These are phyloP conservation scores for Halictus quadricinctus DNA, from an alignment of 2,888 invertebrate species.

Conservation along the genomic window DNA sequence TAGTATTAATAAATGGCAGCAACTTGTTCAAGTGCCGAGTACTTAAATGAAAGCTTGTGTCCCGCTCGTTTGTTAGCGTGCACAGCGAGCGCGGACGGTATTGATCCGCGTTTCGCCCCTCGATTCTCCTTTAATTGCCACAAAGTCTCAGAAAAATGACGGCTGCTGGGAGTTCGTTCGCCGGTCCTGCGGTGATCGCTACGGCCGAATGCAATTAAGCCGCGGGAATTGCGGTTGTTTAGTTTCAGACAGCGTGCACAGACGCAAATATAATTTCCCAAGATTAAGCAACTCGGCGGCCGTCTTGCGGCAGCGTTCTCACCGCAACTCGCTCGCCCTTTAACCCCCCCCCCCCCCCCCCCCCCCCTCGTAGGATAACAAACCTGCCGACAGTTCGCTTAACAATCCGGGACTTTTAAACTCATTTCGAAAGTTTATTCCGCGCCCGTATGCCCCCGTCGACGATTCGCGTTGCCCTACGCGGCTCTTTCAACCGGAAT, in stretches of 20 bases:
- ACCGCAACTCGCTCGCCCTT: not conserved
- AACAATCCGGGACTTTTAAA: slow-evolving; percentile 57
- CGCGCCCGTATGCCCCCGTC: slow-evolving; percentile 26
- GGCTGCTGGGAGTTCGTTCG: not conserved
- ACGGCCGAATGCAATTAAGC: slow-evolving; percentile 32
- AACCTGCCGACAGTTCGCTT: slow-evolving; percentile 40
- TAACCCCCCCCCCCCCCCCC: not conserved
- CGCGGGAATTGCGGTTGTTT: slow-evolving; percentile 26
- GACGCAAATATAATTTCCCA: slow-evolving; percentile 48
- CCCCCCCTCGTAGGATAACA: slow-evolving; percentile 30
- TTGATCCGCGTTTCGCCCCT: not conserved
- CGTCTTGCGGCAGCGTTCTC: slow-evolving; percentile 17
- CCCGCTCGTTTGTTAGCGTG: not conserved
- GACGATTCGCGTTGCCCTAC: slow-evolving; percentile 26
- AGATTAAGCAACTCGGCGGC: slow-evolving; percentile 36
- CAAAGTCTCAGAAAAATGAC: slow-evolving; percentile 7
- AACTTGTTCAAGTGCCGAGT: not conserved
- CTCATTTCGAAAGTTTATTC: slow-evolving; percentile 50
- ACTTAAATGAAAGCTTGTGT: not conserved
- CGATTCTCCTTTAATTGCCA: not conserved
- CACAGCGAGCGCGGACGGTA: not conserved
- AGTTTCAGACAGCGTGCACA: slow-evolving; percentile 27
- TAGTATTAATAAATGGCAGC: not conserved
- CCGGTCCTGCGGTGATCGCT: not conserved
- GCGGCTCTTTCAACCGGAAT: slow-evolving; percentile 13